Evolutionary conservation across 2,797 vertebrate species (phyloP).

Genomic region (Notolepis coatsorum): DNA sequence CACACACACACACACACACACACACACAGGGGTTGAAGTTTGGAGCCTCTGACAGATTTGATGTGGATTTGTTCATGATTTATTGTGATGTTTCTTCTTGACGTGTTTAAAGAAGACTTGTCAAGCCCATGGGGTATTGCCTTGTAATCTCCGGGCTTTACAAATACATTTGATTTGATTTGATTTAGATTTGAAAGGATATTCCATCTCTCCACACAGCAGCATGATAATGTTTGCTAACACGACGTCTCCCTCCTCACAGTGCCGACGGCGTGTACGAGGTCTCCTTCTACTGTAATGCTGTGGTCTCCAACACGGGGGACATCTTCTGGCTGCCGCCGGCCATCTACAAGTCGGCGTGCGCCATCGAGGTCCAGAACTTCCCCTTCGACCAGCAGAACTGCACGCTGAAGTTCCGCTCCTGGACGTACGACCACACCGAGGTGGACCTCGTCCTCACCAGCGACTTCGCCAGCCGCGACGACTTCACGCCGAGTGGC

Average conservation of each 20-base stretch:
- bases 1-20: too few species aligned
- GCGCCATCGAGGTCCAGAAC: constrained; percentile 84
- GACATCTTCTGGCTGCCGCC: constrained; percentile 87
- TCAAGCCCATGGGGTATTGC: too few species aligned
- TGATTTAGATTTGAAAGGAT: too few species aligned
- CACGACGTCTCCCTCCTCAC: constrained; percentile 10
- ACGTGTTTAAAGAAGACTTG: too few species aligned
- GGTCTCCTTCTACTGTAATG: constrained; percentile 86
- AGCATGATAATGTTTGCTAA: too few species aligned
- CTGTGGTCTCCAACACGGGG: constrained; percentile 81
- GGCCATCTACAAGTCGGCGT: constrained; percentile 86
- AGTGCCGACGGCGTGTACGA: constrained; percentile 88
- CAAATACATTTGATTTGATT: constrained; percentile 8
- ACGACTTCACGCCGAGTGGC: constrained; percentile 85
- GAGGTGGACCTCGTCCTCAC: constrained; percentile 83
- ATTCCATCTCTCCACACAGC: too few species aligned
- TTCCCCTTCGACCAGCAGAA: constrained; percentile 88
- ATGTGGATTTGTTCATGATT: too few species aligned
- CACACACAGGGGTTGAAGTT: too few species aligned
- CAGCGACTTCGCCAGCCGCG: constrained; percentile 83
- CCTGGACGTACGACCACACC: constrained; percentile 86
- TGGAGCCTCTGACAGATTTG: too few species aligned
- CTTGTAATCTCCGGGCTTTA: too few species aligned
- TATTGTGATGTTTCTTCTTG: too few species aligned
- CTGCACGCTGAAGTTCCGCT: constrained; percentile 87